Percentiles rank a stretch among this genome's conserved stretches.
phyloP scores from a whole-genome alignment of 2,888 invertebrate species.

The Drosophila merina region DNA sequence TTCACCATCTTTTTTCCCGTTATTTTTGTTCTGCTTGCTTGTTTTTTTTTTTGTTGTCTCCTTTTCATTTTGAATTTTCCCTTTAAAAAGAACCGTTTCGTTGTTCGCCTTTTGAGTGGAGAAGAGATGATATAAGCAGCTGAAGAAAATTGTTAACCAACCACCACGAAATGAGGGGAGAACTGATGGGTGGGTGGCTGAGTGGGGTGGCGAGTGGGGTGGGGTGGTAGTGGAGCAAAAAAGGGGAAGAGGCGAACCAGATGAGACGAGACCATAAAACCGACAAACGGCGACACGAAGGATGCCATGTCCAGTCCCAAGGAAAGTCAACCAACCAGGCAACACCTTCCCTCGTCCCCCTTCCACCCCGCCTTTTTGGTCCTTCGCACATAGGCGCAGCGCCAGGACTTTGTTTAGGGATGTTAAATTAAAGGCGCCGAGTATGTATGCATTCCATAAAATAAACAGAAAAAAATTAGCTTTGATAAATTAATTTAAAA shows the following conservation, averaged over 20 bases:
- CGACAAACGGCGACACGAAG: slow-evolving; percentile 42
- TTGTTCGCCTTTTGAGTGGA: neutral
- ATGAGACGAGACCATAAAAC: slow-evolving; percentile 37
- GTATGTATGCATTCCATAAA: too few species aligned
- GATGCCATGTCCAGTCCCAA: slow-evolving; percentile 18
- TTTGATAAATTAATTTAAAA: too few species aligned
- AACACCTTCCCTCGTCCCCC: slow-evolving; percentile 10
- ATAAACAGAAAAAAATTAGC: too few species aligned
- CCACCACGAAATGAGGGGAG: slow-evolving; percentile 1
- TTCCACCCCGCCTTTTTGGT: too few species aligned
- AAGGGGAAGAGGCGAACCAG: slow-evolving; percentile 18
- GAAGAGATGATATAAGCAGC: slow-evolving; percentile 15
- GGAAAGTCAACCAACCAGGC: slow-evolving; percentile 20
- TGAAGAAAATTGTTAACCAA: slow-evolving; percentile 29
- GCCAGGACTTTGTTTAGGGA: too few species aligned
- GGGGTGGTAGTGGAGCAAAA: too few species aligned
- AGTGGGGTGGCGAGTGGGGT: too few species aligned
- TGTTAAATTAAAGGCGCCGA: too few species aligned
- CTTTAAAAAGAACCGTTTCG: slow-evolving; percentile 2
- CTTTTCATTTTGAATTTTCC: neutral
- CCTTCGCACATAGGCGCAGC: too few species aligned
- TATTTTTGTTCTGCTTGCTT: neutral
- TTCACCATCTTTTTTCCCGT: neutral
- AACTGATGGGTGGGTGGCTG: neutral
- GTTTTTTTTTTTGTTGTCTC: neutral